Evolutionary conservation across 1,140 invertebrate genomes (phyloP), one percentile per base, ranked within the genome.

Genomic region (Pectinophora gossypiella): DNA sequence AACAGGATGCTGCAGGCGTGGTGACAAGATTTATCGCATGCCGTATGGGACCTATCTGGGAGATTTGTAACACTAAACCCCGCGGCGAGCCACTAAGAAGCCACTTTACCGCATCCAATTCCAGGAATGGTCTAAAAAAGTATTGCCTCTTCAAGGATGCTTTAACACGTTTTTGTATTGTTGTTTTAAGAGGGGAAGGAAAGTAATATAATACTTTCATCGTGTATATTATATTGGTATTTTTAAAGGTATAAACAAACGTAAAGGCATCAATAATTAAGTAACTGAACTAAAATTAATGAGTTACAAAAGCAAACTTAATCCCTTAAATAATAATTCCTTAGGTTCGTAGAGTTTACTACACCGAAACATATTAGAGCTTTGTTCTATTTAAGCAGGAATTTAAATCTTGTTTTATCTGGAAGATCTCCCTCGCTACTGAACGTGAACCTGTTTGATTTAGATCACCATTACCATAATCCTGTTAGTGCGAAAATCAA

Each of bases 1-100:
- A 53, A 55, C 45, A 49, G 48, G 53, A 64, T 36, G 40, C 21
- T 27, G 44, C 43, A 66, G 56, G 59, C 56, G 56, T 55, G 67
- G 45, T 55, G 51, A 54, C 46, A 55, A 61, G 61, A 68, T 68
- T 70, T 66, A 70, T 58, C 43, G 43, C 56, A 50, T 50, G 57
- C 56, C 56, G 59, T 61, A 55, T 62, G 68, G 59, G 67, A 65
- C 47, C 56, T 51, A 65, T 76, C 64, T 45, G 35, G 19, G 44
- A 66, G 65, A 76, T 73, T 75, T 74, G 72, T 78, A 74, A 74
- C 67, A 59, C 46, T 61, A 71, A 48, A 59, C 59, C 61, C 40
- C 44, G 9, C 40, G 51, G 61, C 54, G 45, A 62, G 23, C 56
- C 59, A 70, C 64, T 72, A 68, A 76, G 71, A 67, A 68, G 59